Evolutionary conservation across 2,797 vertebrate genomes (phyloP), one percentile per base, ranked within the genome.

Genomic region (Dicrostonyx torquatus): DNA sequence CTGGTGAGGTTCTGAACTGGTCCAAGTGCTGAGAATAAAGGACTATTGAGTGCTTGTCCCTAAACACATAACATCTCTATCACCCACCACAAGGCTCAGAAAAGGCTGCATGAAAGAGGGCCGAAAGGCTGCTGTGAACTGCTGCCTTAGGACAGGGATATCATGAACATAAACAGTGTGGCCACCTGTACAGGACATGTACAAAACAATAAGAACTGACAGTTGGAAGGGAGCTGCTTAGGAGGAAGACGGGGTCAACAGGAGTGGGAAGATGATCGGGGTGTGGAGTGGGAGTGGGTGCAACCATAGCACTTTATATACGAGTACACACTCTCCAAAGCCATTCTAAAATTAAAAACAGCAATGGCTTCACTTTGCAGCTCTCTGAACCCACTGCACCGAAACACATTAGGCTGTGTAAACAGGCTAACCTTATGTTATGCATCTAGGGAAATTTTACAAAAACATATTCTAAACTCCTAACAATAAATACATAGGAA

Each of bases 381-480:
- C 31, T 10, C 66, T 58, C 12, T 31, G 24, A 40, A 43, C 29
- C 53, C 17, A 3, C n/a, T 43, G n/a, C 1, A 31, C 68, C 24
- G 12, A 55, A 72, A 55, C 22, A n/a, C 66, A 73, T 7, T n/a
- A 31, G 6, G 43, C 13, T 43, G n/a, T 14, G 48, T 22, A 78
- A 53, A 34, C 31, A n/a, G 18, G 31, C 45, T 53, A 53, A 77
- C 18, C 9, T 2, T 34, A 72, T 29, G n/a, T n/a, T 72, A 10
- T 37, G 9, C 93, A 95, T 90, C 17, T 22, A 76, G 29, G 55
- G 24, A n/a, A 85, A 64, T 53, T 48, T 50, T 79, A 76, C 80
- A 95, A 80, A 87, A 96, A 85, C 14, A 73, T 78, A 84, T 29
- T 91, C 31, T 91, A 95, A 95, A 91, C 64, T 50, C 9, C 0